Evolutionary conservation across 2,888 invertebrate genomes (phyloP), one percentile per base, ranked within the genome.

Genomic region (Sinotaia quadrata): DNA sequence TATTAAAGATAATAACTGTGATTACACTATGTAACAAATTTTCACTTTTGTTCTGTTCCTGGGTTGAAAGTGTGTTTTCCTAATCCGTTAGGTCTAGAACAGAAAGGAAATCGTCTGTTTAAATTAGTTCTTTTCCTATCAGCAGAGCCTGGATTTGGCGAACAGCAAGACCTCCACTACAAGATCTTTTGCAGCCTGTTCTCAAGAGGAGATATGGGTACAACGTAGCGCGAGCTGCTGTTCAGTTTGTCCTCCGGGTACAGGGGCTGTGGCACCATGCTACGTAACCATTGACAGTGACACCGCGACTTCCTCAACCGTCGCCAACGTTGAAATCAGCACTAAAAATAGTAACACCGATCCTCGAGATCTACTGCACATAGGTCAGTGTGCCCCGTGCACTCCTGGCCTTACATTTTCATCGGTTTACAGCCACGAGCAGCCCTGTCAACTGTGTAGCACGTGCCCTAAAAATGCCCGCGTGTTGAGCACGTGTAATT

Each of bases 381-480:
- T 24, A 27, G 49, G 8, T 8, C 41, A 41, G 41, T 86, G 86
- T 69, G 69, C 75, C 52, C 60, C 72, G 12, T 86, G 86, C 63
- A 57, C 70, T 49, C 67, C 73, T 2, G 84, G 84, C n/a, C 67
- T 69, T 59, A 81, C 82, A 18, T 86, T 76, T 69, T 83, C 81
- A 10, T 61, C 74, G n/a, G 41, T 58, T n/a, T 34, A 54, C 36
- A 76, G 78, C 56, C 76, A 77, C 60, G 68, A 72, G 12, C 69
- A 74, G 31, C 57, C 71, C 5, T 85, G 85, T 68, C 71, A 67
- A 54, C 63, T 68, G 7, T 85, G 86, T 72, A 73, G 75, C 44
- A 69, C 71, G 18, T 86, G 87, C 71, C 77, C 75, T 7, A 75
- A 74, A 34, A 76, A 82, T 56, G 75, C 80, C 4, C 78, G 75